Evolutionary conservation across 2,888 invertebrate species (phyloP), one percentile per base, ranked within the genome.

Genomic region (Nebria brevicollis): DNA sequence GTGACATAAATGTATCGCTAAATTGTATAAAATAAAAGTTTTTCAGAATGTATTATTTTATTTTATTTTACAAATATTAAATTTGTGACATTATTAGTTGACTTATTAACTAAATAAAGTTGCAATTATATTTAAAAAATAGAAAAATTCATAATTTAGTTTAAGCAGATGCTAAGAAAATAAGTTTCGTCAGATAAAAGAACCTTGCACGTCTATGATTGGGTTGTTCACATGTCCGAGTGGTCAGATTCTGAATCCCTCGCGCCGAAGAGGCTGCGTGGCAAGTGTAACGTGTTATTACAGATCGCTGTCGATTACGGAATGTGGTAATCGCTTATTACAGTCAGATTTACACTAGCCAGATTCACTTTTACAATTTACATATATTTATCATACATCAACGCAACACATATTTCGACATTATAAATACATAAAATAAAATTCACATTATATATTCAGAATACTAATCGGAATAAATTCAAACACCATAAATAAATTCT

Each of bases 251-350:
- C 26, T 72, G 11, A 11, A 42, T n/a, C 42, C 73, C 41, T 42
- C 73, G 11, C 65, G 64, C 78, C 66, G 41, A 64, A 13, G 68
- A 68, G 43, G 68, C 81, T 76, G 72, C 72, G 77, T 66, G 77
- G 75, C 70, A n/a, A 79, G 79, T 41, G 77, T 73, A 81, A 81
- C 81, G 83, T 84, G 83, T 86, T 86, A 86, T 86, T 86, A 86
- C 84, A 84, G 85, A 83, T 83, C 83, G 83, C 84, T 84, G 85
- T 86, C 85, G 85, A 86, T 86, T 85, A 85, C 84, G 84, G 85
- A 85, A 85, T 85, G 84, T 83, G 84, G 85, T 85, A 83, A 84
- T 83, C 85, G 84, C 84, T 85, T 84, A 85, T 86, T 85, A 84
- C 83, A 85, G 84, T 74, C 83, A 82, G 84, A 83, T 84, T 83